These are phyloP conservation scores for Varanus komodoensis DNA, from an alignment of 2,113 vertebrate genomes.

Conservation along the genomic window DNA sequence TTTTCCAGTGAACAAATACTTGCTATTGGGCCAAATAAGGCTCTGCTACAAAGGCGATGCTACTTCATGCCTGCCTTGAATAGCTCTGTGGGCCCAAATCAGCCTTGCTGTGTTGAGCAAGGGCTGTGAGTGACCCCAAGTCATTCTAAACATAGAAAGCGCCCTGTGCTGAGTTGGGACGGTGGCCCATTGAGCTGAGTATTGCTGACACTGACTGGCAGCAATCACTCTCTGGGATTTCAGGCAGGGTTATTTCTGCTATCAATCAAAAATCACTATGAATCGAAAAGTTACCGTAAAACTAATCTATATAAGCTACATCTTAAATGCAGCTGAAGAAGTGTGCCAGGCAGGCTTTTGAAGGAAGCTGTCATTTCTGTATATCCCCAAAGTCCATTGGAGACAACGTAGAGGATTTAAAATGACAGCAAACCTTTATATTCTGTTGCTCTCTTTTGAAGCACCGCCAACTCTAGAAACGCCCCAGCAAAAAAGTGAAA, in stretches of 20 bases:
- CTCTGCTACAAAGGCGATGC: background rate
- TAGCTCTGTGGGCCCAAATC: background rate
- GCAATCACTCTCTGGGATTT: too few species aligned
- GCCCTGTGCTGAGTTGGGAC: too few species aligned
- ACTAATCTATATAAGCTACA: background rate
- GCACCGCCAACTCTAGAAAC: conserved; percentile 29
- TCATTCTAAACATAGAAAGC: background rate
- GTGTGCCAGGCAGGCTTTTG: background rate
- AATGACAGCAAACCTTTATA: background rate
- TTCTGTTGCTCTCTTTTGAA: background rate
- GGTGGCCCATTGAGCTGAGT: too few species aligned
- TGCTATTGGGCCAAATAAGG: background rate
- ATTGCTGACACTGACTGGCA: too few species aligned
- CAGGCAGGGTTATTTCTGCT: too few species aligned
- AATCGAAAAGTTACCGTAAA: background rate
- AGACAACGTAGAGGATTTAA: background rate
- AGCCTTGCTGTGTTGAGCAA: background rate
- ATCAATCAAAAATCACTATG: background rate
- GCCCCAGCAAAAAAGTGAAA: conserved; percentile 59
- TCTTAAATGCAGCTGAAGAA: background rate
- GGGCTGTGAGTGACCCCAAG: background rate
- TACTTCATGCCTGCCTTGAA: background rate
- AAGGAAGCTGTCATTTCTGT: background rate
- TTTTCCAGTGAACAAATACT: background rate
- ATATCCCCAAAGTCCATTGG: background rate